These are phyloP conservation scores for Metallyticus violacea DNA, from an alignment of 2,888 invertebrate species.

Conservation along the genomic window DNA sequence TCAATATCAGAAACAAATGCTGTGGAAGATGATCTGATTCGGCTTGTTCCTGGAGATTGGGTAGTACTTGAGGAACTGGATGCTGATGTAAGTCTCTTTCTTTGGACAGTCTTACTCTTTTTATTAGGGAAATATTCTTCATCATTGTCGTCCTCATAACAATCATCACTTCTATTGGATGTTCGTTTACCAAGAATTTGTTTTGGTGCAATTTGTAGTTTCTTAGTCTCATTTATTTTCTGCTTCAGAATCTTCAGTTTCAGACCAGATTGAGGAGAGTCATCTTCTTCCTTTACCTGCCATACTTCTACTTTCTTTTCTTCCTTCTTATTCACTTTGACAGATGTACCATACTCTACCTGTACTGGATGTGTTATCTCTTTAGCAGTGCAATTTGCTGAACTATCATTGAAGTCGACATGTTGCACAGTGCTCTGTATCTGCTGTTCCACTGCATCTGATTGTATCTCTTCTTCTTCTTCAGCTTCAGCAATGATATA, in stretches of 20 bases:
- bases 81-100: neutral
- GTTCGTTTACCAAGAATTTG: neutral
- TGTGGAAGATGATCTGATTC: neutral
- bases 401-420: neutral
- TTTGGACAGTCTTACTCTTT: neutral
- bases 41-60: neutral
- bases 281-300: neutral
- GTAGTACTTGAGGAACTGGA: neutral
- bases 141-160: neutral
- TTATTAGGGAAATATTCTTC: neutral
- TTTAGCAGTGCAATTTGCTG: neutral
- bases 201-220: neutral
- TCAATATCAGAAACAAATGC: neutral
- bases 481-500: neutral
- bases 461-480: neutral
- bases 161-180: neutral
- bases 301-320: neutral
- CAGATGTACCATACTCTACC: neutral
- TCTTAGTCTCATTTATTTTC: neutral
- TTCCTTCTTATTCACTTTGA: neutral
- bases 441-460: no score
- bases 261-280: neutral
- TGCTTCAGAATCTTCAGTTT: neutral
- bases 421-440: neutral
- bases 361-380: neutral